Base-by-base conservation (phyloP, 2,888 invertebrate genomes). In the Rhimphoctona megacephalus region DNA sequence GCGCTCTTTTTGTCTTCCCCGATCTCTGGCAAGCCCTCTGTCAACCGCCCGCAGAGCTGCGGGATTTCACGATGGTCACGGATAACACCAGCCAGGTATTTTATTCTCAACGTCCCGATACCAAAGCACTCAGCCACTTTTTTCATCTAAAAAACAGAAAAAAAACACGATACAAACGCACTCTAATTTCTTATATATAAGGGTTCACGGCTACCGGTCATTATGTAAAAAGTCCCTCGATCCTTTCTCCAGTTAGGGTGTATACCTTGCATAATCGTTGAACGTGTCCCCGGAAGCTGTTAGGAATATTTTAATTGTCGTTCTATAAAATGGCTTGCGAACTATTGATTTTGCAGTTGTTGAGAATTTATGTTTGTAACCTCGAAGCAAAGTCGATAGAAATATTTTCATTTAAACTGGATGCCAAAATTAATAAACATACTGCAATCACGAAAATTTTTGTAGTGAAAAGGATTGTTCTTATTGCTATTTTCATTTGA, bases 1-100 rank as follows among this genome's bases (percentile, higher is more conserved):
- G 80, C 83, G 80, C 74, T 77, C 80, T 57, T 72, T 19, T 52
- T 57, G 54, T 39, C 43, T 46, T 7, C 61, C 25, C 49, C 46
- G 70, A 61, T 70, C 57, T 70, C 61, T 49, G 61, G 33, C 33
- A n/a, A 39, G 8, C 9, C 43, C 46, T 70, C 46, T 54, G 43
- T 33, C 61, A 61, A 66, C 39, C 66, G 25, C 81, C 72, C 76
- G 81, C 61, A 49, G 73, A 54, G 61, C 84, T 64, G 77, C 57
- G 86, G 78, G 81, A 67, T 52, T 84, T 86, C 89, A 91, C 89
- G 70, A 94, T 94, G 94, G 94, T 94, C 85, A 94, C 94, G 89
- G 94, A 94, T 89, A 93, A 88, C 89, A 91, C 92, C 64, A 93
- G 91, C 88, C 94, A 94, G 94, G 94, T 94, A 94, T 85, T 86